phyloP scores from a whole-genome alignment of 2,888 invertebrate genomes.

The Tenthredo scrophulariae region DNA sequence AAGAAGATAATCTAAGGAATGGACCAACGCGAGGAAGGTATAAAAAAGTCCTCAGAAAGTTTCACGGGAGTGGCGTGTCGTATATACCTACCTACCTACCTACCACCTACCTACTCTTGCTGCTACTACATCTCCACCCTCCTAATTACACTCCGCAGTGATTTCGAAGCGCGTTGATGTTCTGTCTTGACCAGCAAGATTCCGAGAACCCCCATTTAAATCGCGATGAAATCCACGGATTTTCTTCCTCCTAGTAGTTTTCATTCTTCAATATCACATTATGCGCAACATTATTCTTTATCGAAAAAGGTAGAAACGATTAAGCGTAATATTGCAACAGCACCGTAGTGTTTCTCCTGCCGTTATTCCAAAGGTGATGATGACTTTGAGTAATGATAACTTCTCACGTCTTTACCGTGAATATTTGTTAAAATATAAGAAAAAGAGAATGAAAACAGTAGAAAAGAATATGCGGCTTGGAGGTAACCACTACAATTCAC shows the following conservation, averaged over 20 bases:
- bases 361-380: too few relatives aligned
- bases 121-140: slow-evolving; percentile 49
- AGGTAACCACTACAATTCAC: slow-evolving; percentile 17
- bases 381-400: background rate
- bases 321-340: background rate
- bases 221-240: slow-evolving; percentile 30
- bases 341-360: too few relatives aligned
- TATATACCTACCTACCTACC: slow-evolving; percentile 25
- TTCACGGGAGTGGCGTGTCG: slow-evolving; percentile 46
- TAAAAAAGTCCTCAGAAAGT: slow-evolving; percentile 50
- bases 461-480: background rate
- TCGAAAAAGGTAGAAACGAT: background rate
- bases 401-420: background rate
- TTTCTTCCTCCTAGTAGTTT: slow-evolving; percentile 20
- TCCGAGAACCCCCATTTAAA: slow-evolving; percentile 41
- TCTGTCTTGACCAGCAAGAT: slow-evolving; percentile 42
- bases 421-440: background rate
- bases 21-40: slow-evolving; percentile 47
- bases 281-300: background rate
- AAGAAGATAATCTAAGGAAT: slow-evolving; percentile 55
- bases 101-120: slow-evolving; percentile 13
- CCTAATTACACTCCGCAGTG: slow-evolving; percentile 50
- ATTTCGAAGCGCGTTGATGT: slow-evolving; percentile 44
- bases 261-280: background rate
- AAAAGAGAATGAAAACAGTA: background rate